Percentiles rank a stretch among this genome's conserved stretches.
phyloP scores from a whole-genome alignment of 2,113 vertebrate species.

The Athene cunicularia region DNA sequence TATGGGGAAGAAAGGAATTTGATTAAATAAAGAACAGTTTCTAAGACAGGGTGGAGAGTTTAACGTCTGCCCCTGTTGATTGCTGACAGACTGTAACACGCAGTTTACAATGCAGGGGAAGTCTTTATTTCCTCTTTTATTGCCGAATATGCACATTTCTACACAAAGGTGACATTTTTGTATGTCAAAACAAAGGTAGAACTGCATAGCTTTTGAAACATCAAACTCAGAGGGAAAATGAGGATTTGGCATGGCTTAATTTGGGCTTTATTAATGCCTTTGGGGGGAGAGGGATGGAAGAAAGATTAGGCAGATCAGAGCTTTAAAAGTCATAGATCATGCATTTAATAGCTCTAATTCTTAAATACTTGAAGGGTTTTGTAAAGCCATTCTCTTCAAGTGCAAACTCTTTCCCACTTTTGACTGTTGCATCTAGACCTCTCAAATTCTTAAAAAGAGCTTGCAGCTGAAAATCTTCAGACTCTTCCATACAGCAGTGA shows the following conservation, averaged over 20 bases:
- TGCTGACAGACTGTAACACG: constrained; percentile 29
- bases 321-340: constrained; percentile 51
- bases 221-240: constrained; percentile 33
- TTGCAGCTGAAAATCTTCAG: constrained; percentile 1
- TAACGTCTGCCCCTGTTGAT: constrained; percentile 48
- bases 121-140: neutral
- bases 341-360: constrained; percentile 48
- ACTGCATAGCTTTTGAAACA: constrained; percentile 45
- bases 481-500: neutral
- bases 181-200: constrained; percentile 47
- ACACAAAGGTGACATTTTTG: constrained; percentile 34
- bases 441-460: neutral
- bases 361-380: constrained; percentile 37
- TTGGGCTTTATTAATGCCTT: constrained; percentile 39
- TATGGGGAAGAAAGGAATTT: neutral
- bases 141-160: neutral
- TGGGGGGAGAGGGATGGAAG: constrained; percentile 34
- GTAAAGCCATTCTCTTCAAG: constrained; percentile 24
- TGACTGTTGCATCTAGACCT: neutral
- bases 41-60: neutral
- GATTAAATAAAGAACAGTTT: neutral
- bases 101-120: neutral
- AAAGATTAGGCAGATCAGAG: constrained; percentile 46
- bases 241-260: constrained; percentile 56
- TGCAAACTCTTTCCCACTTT: neutral